Evolutionary conservation across 2,797 vertebrate genomes (phyloP).

Genomic region (Oryzias sinensis): DNA sequence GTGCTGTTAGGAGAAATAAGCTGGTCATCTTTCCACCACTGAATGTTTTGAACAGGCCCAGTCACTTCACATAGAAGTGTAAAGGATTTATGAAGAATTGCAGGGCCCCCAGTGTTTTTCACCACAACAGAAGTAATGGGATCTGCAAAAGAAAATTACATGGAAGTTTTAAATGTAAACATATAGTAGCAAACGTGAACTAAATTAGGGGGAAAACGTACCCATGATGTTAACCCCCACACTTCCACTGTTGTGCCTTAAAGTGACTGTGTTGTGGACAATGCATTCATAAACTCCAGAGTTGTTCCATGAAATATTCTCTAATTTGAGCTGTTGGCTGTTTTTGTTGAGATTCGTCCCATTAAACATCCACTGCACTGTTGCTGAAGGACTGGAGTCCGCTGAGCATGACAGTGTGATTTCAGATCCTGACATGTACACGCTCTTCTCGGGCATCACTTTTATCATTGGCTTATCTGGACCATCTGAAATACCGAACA

Average conservation of each 20-base stretch:
- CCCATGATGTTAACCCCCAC: conserved; percentile 54
- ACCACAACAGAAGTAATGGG: conserved; percentile 51
- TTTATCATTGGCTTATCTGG: conserved; percentile 54
- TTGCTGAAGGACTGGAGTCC: conserved; percentile 59
- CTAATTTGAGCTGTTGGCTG: conserved; percentile 34
- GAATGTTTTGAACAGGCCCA: conserved; percentile 39
- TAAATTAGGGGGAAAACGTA: conserved; percentile 31
- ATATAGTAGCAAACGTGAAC: not conserved
- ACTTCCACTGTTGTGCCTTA: conserved; percentile 33
- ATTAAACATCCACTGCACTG: conserved; percentile 60
- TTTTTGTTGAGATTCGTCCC: conserved; percentile 9
- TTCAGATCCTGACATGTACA: conserved; percentile 55
- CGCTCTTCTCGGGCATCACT: conserved; percentile 18
- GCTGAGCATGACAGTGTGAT: conserved; percentile 66
- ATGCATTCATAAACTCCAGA: conserved; percentile 67
- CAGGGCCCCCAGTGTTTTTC: conserved; percentile 2
- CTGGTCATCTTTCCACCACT: conserved; percentile 59
- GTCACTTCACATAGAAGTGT: conserved; percentile 58
- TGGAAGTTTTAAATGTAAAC: not conserved
- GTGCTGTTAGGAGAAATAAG: conserved; percentile 35
- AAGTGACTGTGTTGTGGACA: conserved; percentile 64
- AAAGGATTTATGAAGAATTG: conserved; percentile 43
- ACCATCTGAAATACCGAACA: conserved; percentile 61
- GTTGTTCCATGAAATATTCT: conserved; percentile 17
- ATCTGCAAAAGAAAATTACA: conserved; percentile 37